Evolutionary conservation across 1,140 invertebrate species (phyloP).

Genomic region (Drusus annulatus): DNA sequence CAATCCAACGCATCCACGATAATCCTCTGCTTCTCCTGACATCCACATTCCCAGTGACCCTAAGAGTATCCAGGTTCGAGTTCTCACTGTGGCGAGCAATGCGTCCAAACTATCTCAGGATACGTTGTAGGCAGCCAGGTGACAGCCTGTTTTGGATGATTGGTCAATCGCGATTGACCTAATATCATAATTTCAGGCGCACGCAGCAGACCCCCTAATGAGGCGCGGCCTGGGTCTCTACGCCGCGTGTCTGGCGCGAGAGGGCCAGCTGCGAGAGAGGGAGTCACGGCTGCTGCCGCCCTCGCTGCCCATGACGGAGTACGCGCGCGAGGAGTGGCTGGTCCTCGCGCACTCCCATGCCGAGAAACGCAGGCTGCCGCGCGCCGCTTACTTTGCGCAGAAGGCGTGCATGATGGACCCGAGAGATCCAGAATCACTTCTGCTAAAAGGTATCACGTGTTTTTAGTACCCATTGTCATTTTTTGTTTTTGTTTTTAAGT

Average conservation of each 20-base stretch:
- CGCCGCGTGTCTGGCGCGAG: slow-evolving; percentile 52
- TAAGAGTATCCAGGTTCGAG: too few relatives aligned
- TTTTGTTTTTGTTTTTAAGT: too few relatives aligned
- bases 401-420: slow-evolving; percentile 64
- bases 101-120: too few relatives aligned
- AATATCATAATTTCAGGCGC: slow-evolving; percentile 51
- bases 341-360: slow-evolving; percentile 52
- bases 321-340: slow-evolving; percentile 52
- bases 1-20: too few relatives aligned
- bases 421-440: slow-evolving; percentile 78
- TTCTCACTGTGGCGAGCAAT: too few relatives aligned
- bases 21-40: too few relatives aligned
- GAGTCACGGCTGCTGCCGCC: slow-evolving; percentile 41
- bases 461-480: too few relatives aligned
- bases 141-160: too few relatives aligned
- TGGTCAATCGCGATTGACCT: too few relatives aligned
- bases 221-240: slow-evolving; percentile 51
- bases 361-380: slow-evolving; percentile 36
- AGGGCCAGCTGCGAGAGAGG: slow-evolving; percentile 47
- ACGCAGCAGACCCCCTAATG: slow-evolving; percentile 48
- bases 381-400: slow-evolving; percentile 65
- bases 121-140: too few relatives aligned
- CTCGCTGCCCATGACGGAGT: slow-evolving; percentile 42
- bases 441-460: slow-evolving; percentile 74
- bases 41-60: too few relatives aligned